Conservation (phyloP, 1,140 invertebrate genomes). For the Lithobius niger region DNA sequence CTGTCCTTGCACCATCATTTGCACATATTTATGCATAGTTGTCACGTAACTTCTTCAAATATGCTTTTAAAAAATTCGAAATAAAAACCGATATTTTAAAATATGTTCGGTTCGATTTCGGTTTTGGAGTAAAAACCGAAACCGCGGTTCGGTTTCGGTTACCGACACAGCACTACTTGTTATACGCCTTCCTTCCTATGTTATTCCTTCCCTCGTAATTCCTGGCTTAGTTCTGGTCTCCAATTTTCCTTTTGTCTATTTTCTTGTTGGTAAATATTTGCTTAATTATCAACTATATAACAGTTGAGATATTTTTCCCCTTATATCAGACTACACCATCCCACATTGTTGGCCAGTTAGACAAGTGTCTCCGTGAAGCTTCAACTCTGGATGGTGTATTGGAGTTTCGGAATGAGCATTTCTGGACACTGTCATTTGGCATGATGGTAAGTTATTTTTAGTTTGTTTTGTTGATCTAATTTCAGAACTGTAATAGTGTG, state of each 20-base stretch:
- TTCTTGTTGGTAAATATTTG: neutral
- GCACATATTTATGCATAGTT: no score
- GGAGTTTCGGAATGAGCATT: conserved; percentile 51
- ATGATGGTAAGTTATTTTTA: conserved; percentile 34
- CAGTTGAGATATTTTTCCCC: conserved; percentile 7
- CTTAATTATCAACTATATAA: neutral
- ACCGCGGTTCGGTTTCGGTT: no score
- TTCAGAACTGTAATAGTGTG: no score
- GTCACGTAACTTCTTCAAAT: no score
- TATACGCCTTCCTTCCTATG: neutral
- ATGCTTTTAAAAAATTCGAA: no score
- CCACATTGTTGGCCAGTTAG: conserved; percentile 42
- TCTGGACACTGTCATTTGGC: conserved; percentile 55
- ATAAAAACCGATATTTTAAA: no score
- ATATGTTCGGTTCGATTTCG: no score
- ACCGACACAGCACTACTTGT: no score
- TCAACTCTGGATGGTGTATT: conserved; percentile 52
- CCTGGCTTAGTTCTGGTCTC: neutral
- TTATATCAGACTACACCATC: conserved; percentile 42
- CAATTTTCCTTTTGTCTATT: neutral
- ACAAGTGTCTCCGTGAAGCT: conserved; percentile 47
- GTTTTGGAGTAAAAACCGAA: no score
- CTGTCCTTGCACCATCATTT: no score
- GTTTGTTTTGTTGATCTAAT: no score
- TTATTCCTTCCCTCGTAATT: neutral